phyloP scores from a whole-genome alignment of 2,888 invertebrate species.

The Odontocolon sp. region DNA sequence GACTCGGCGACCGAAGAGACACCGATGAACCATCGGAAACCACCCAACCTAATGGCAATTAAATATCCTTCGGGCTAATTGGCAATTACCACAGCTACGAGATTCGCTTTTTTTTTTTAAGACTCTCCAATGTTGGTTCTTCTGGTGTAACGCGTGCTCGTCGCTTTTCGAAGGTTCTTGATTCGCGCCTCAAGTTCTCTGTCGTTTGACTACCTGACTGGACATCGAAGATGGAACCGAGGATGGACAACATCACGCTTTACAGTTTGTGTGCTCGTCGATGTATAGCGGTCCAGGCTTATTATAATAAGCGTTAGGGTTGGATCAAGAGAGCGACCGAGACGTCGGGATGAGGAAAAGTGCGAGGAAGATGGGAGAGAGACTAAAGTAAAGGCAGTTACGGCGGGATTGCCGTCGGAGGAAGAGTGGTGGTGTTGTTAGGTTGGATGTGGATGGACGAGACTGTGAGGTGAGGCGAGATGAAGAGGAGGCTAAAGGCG shows the following conservation, averaged over 20 bases:
- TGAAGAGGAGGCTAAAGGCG: constrained; percentile 57
- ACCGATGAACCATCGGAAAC: constrained; percentile 53
- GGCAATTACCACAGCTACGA: constrained; percentile 79
- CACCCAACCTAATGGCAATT: constrained; percentile 78
- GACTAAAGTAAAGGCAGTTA: no score
- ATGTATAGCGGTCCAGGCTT: no score
- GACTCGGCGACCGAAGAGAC: not conserved
- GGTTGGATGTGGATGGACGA: constrained; percentile 33
- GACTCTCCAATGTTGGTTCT: constrained; percentile 56
- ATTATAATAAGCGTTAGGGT: constrained; percentile 50
- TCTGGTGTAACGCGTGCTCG: constrained; percentile 10
- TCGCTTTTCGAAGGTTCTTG: not conserved
- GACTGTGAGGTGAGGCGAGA: constrained; percentile 34
- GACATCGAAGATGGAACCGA: constrained; percentile 9
- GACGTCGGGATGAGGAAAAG: constrained; percentile 40
- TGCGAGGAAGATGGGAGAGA: not conserved
- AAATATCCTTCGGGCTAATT: constrained; percentile 80
- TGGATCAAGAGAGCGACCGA: constrained; percentile 60
- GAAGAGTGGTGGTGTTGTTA: constrained; percentile 22
- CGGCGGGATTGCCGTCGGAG: constrained; percentile 5
- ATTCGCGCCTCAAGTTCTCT: no score
- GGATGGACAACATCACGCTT: constrained; percentile 7
- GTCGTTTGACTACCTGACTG: constrained; percentile 19
- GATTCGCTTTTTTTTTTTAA: constrained; percentile 67
- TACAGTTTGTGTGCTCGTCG: no score